Evolutionary conservation across 1,140 invertebrate genomes (phyloP).

Genomic region (Scaptomyza hsui): DNA sequence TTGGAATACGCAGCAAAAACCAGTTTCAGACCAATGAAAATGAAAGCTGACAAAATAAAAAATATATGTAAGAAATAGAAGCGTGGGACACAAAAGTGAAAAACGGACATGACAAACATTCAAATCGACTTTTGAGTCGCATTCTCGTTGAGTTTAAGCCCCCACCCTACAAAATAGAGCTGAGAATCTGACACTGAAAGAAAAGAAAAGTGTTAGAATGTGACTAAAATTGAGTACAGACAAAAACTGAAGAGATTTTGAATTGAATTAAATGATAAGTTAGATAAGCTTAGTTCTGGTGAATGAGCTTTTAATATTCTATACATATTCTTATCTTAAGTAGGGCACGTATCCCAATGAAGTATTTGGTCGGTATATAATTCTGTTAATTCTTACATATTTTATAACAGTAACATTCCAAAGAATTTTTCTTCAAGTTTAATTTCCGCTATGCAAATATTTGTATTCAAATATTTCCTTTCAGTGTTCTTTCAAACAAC

Average conservation of each 20-base stretch:
- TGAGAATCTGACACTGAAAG: conserved; percentile 1
- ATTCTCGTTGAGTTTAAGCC: conserved; percentile 37
- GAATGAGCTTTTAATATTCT: no score
- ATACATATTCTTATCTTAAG: no score
- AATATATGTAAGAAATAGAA: not conserved
- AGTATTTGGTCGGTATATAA: no score
- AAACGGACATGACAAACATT: conserved; percentile 64
- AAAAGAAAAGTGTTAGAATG: not conserved
- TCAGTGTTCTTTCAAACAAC: not conserved
- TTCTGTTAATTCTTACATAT: no score
- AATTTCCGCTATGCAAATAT: not conserved
- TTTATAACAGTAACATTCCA: no score
- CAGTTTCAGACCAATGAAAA: conserved; percentile 14
- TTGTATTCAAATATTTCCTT: not conserved
- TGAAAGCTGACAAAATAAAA: conserved; percentile 27
- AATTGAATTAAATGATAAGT: no score
- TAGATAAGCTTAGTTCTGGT: no score
- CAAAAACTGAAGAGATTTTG: not conserved
- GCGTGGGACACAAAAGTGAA: conserved; percentile 37
- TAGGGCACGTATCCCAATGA: no score
- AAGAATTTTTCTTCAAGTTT: no score
- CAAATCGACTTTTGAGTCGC: conserved; percentile 73
- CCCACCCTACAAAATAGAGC: conserved; percentile 7
- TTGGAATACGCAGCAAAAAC: conserved; percentile 2
- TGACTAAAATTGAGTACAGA: not conserved